A percentile compares a stretch with the other conserved stretches of the same genome.
Conservation (phyloP, 2,888 invertebrate genomes). For the Megamerina dolium region DNA sequence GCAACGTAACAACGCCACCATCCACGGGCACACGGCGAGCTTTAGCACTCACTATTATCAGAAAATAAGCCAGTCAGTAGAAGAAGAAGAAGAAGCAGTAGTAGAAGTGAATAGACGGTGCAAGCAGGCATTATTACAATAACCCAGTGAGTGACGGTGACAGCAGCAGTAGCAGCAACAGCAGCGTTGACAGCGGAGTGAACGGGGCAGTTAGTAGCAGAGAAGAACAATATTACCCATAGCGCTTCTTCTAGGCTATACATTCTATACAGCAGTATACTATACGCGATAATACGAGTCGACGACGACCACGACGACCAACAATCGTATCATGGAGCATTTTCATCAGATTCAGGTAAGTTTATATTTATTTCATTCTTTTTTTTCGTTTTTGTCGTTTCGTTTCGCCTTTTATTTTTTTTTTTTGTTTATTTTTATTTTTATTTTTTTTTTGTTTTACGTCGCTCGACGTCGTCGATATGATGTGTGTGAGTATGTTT, state of each 20-base stretch:
- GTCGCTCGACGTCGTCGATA: slow-evolving; percentile 3
- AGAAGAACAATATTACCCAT: slow-evolving; percentile 18
- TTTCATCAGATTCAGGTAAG: slow-evolving; percentile 49
- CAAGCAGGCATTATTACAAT: slow-evolving; percentile 9
- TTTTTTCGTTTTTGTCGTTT: slow-evolving; percentile 18
- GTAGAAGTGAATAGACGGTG: too few relatives aligned
- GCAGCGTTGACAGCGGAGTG: background rate
- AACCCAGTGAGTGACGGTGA: slow-evolving; percentile 7
- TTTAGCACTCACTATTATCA: too few relatives aligned
- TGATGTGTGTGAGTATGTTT: slow-evolving; percentile 4
- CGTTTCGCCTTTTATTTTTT: slow-evolving; percentile 9
- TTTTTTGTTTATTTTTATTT: slow-evolving; percentile 9
- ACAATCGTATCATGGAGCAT: slow-evolving; percentile 39
- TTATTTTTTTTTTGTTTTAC: slow-evolving; percentile 11
- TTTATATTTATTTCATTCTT: slow-evolving; percentile 27
- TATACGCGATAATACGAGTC: slow-evolving; percentile 3
- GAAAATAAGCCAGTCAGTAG: too few relatives aligned
- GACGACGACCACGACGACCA: slow-evolving; percentile 18
- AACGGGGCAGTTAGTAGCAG: slow-evolving; percentile 1
- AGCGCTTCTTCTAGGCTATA: slow-evolving; percentile 10
- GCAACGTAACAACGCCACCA: too few relatives aligned
- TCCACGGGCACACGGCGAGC: too few relatives aligned
- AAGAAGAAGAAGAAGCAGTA: too few relatives aligned
- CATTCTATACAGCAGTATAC: background rate
- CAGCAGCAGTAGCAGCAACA: background rate